Base-by-base conservation (phyloP, 2,113 vertebrate species). In the Hydrolagus affinis region DNA sequence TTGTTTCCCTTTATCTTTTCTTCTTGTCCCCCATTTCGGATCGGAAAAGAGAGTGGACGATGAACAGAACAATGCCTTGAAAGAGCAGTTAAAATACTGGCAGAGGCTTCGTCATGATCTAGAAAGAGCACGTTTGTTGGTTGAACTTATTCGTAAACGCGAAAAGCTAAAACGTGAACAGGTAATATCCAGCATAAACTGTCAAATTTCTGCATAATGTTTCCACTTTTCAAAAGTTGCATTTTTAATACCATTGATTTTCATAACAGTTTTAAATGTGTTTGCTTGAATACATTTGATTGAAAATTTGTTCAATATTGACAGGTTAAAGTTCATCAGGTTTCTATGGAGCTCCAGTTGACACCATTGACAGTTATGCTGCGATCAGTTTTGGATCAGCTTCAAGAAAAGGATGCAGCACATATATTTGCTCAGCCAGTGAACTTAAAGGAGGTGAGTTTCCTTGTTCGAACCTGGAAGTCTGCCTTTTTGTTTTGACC, bases 91-190 rank as follows among this genome's bases (percentile, higher is more conserved):
- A 66, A 98, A 98, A 88, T 95, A 96, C 87, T 98, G 97, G 98
- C 98, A 99, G 87, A 93, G 97, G 85, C 93, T 99, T 15, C 93
- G 98, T 19, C 98, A 98, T 0, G 97, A 99, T 89, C 94, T 99
- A 86, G 98, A 99, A 90, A 93, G 98, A 86, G 95, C 97, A 0
- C 94, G 97, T 21, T 93, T 99, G 86, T 90, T 99, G 88, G 94
- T 98, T 59, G 98, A 98, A 89, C 95, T 99, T 7, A 96, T 99
- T 88, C 95, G 96, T 86, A 99, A 99, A 89, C 92, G 97, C 70
- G 97, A 99, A 92, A 99, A 99, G 87, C 94, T 99, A 88, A 99
- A 99, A 91, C 95, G 97, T 86, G 97, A 99, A 87, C 96, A 99
- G 96, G 97, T 98, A 90, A 89, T 86, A 30, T 87, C 28, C 14